Base-by-base conservation (phyloP, 2,797 vertebrate species). In the Enteromius thamalakanensis region DNA sequence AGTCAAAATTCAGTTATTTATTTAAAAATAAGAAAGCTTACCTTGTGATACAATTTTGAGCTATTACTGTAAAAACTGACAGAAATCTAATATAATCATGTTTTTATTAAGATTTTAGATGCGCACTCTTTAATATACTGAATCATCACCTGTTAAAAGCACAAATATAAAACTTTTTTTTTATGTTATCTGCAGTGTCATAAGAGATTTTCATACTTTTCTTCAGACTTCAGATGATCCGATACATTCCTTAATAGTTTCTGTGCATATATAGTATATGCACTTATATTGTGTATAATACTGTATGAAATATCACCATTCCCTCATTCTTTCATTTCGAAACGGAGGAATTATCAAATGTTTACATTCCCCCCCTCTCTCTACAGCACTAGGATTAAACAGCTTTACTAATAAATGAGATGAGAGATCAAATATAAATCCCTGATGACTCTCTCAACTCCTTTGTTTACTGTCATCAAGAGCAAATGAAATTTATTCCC, bases 391-490 rank as follows among this genome's bases (percentile, higher is more conserved):
- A 32, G 40, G 40, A 77, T 64, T 77, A 64, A 62, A 77, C 55
- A 76, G 55, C 75, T 77, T 77, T 64, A 77, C 40, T 64, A 64
- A 77, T 77, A 77, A 77, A 77, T 62, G 75, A 77, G 58, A 77
- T 47, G 58, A 77, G 58, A 64, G 75, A 64, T 47, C 75, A 62
- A 77, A 77, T 64, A 77, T 77, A 77, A 64, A 45, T 64, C 23
- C 55, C 75, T 64, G 42, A 77, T 64, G 75, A 64, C 40, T 64
- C 40, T 62, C 23, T 76, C 71, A 37, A 37, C 34, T 42, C 53
- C 14, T 76, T 76, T 77, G 75, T 47, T 77, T 62, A 77, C 58
- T 32, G 58, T 62, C 58, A 64, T 77, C 75, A 77, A 62, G 40
- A 77, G 58, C 75, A 62, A 64, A 77, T 77, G 0, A 64, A 77